phyloP scores from a whole-genome alignment of 2,797 vertebrate genomes.

The Numenius phaeopus region DNA sequence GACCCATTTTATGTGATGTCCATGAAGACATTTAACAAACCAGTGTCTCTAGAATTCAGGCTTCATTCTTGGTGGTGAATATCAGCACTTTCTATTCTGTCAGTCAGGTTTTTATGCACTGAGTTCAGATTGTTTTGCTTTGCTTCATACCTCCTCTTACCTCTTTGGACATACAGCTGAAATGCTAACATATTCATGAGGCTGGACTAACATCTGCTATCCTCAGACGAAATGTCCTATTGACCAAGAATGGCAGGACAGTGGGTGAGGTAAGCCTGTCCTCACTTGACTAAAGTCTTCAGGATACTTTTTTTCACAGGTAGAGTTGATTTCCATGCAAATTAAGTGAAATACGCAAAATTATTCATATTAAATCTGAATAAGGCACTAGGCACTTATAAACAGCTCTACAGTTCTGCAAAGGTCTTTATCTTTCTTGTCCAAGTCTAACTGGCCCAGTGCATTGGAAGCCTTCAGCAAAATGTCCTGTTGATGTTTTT shows the following conservation, averaged over 20 bases:
- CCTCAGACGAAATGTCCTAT: not conserved
- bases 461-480: not conserved
- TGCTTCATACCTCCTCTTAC: not conserved
- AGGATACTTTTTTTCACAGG: not conserved
- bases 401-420: not conserved
- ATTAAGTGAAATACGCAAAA: not conserved
- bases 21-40: not conserved
- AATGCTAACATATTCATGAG: not conserved
- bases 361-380: not conserved
- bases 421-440: not conserved
- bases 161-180: not conserved
- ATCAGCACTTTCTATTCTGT: not conserved
- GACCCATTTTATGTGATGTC: not conserved
- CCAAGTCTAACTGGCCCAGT: not conserved
- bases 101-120: not conserved
- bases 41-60: not conserved
- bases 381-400: not conserved
- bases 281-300: not conserved
- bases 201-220: not conserved
- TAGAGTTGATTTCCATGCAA: not conserved
- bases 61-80: not conserved
- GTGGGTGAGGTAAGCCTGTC: not conserved
- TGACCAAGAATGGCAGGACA: not conserved
- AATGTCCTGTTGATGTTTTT: not conserved
- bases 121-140: not conserved